These are phyloP conservation scores for Phoenoteleia sp. DNA, from an alignment of 2,888 invertebrate species.

Conservation along the genomic window DNA sequence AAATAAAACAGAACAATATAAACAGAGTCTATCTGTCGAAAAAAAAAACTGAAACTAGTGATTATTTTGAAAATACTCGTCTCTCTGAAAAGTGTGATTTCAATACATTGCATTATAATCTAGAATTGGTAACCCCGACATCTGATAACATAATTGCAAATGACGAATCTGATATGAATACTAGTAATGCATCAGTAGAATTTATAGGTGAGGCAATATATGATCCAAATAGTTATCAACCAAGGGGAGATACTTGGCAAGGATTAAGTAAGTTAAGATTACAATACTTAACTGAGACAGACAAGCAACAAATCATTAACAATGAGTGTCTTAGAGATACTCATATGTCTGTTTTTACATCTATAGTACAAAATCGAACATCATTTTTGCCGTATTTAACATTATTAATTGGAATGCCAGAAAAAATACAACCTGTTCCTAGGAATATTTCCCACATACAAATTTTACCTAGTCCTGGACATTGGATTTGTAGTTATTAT, in stretches of 20 bases:
- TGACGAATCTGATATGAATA: too few relatives aligned
- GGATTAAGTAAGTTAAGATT: neutral
- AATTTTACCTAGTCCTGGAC: slow-evolving; percentile 1
- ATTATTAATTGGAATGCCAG: neutral
- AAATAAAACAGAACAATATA: too few relatives aligned
- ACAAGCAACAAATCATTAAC: neutral
- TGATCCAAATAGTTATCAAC: too few relatives aligned
- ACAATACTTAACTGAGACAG: neutral
- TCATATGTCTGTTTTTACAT: slow-evolving; percentile 1
- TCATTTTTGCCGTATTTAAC: slow-evolving; percentile 3
- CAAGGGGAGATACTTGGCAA: neutral
- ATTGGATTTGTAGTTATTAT: slow-evolving; percentile 17
- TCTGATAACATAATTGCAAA: too few relatives aligned
- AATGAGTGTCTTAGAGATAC: slow-evolving; percentile 1
- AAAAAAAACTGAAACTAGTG: too few relatives aligned
- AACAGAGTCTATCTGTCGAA: too few relatives aligned
- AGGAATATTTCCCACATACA: neutral
- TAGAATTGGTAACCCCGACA: too few relatives aligned
- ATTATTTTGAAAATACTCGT: too few relatives aligned
- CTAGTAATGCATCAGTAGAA: too few relatives aligned
- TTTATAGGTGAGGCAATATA: too few relatives aligned
- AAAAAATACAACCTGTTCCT: slow-evolving; percentile 5
- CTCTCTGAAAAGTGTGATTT: too few relatives aligned
- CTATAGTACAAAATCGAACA: neutral
- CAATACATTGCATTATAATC: too few relatives aligned